Evolutionary conservation across 2,888 invertebrate genomes (phyloP).

Genomic region (Machimus rusticus): DNA sequence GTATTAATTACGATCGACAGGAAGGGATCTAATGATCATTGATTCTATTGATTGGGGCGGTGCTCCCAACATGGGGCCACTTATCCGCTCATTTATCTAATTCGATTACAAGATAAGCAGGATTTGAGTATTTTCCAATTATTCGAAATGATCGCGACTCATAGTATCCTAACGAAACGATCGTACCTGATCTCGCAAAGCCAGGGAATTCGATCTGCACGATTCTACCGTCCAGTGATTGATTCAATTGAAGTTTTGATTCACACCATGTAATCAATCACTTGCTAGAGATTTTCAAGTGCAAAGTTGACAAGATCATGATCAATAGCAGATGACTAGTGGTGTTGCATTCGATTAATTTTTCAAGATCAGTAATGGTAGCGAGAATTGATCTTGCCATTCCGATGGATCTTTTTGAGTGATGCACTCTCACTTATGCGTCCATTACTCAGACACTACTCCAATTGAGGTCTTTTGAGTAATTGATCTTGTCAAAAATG

Average conservation of each 20-base stretch:
- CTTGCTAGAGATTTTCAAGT: conserved; percentile 17
- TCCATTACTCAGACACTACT: neutral
- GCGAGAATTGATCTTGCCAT: conserved; percentile 18
- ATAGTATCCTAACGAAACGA: neutral
- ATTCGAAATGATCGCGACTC: neutral
- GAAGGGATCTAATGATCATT: neutral
- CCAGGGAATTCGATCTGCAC: neutral
- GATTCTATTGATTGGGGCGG: neutral
- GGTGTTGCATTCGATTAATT: conserved; percentile 4
- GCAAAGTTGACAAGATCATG: conserved; percentile 37
- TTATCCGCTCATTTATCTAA: conserved; percentile 19
- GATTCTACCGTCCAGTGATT: neutral
- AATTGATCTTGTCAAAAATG: conserved; percentile 35
- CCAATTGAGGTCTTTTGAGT: conserved; percentile 24
- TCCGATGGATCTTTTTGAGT: neutral
- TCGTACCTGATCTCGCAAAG: neutral
- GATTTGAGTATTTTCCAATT: neutral
- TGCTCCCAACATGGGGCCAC: neutral
- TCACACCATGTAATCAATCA: conserved; percentile 31
- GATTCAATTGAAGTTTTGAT: conserved; percentile 18
- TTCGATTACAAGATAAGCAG: conserved; percentile 9
- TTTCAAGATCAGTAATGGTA: conserved; percentile 27
- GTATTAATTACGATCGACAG: conserved; percentile 9
- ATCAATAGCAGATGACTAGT: conserved; percentile 20
- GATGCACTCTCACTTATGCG: neutral